Evolutionary conservation across 1,140 invertebrate genomes (phyloP), one percentile per base, ranked within the genome.

Genomic region (Calliopsis andreniformis): DNA sequence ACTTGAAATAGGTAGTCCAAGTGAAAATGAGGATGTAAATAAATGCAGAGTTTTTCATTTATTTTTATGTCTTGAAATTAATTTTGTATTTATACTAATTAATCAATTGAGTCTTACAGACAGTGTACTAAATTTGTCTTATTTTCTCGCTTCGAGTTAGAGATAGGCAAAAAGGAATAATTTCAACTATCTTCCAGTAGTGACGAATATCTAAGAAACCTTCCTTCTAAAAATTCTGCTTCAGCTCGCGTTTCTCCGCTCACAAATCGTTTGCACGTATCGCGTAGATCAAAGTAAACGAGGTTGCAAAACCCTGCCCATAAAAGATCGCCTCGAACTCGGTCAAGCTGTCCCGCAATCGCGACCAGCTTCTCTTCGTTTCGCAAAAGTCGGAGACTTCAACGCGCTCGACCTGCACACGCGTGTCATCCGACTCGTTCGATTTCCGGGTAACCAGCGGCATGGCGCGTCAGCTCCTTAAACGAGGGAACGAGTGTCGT

Each of bases 361-460:
- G n/a, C 5, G 20, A 28, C 23, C 66, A 55, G 18, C 10, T 25
- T 58, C 7, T 28, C 12, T 14, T 30, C 25, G 20, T 14, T 43
- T 69, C 18, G 3, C 10, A 16, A 28, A 20, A 20, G 2, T 28
- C 53, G 4, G 28, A 56, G 35, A 43, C 43, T 43, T 59, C 18
- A 1, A 18, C 51, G 55, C 32, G 30, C 10, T 39, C 61, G 39
- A 62, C 42, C 23, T 28, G 53, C 42, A 3, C 23, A 69, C 30
- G 12, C 14, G 28, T 59, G 53, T 47, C 53, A 32, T 7, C 18
- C 14, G 18, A 7, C 20, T 12, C 25, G 43, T 18, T 12, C 10
- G 42, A 63, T 63, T 71, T 71, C 45, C 59, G 68, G 68, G 18
- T 35, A 8, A 23, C 12, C 18, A 30, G 35, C n/a, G n/a, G n/a